A percentile compares a stretch with the other conserved stretches of the same genome.
Conservation (phyloP, 1,140 invertebrate species). For the Chrysopa pallens region DNA sequence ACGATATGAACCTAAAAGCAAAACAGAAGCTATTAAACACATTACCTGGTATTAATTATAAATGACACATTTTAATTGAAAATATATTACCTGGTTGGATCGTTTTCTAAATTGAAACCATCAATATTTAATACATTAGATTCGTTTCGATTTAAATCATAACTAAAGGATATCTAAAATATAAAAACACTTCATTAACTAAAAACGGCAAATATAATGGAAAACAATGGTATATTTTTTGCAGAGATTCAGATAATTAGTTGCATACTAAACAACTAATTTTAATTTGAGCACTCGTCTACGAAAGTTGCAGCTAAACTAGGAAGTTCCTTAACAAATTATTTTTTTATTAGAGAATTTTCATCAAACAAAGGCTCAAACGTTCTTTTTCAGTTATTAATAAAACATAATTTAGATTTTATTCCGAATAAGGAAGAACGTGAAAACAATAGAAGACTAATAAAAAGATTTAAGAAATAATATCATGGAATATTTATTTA, state of each 20-base stretch:
- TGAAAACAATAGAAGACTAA: no score
- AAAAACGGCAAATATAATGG: not conserved
- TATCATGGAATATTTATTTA: no score
- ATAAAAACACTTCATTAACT: slow-evolving; percentile 12
- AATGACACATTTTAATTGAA: not conserved
- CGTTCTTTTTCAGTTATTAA: no score
- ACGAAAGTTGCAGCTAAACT: no score
- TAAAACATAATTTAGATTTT: no score
- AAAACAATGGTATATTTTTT: not conserved
- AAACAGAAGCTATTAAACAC: not conserved
- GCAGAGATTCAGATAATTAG: not conserved
- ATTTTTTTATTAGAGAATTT: no score
- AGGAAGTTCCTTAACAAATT: no score
- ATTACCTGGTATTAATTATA: not conserved
- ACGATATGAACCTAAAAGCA: not conserved
- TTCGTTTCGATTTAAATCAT: slow-evolving; percentile 65
- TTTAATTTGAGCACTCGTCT: not conserved
- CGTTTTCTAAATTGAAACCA: slow-evolving; percentile 62
- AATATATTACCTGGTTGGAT: slow-evolving; percentile 65
- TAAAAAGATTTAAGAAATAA: no score
- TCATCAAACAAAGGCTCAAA: no score
- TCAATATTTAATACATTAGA: slow-evolving; percentile 80
- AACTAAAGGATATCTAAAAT: slow-evolving; percentile 80
- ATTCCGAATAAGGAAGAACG: no score
- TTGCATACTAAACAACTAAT: not conserved